These are phyloP conservation scores for Meiosimyza decipiens DNA, from an alignment of 2,888 invertebrate genomes.

Conservation along the genomic window DNA sequence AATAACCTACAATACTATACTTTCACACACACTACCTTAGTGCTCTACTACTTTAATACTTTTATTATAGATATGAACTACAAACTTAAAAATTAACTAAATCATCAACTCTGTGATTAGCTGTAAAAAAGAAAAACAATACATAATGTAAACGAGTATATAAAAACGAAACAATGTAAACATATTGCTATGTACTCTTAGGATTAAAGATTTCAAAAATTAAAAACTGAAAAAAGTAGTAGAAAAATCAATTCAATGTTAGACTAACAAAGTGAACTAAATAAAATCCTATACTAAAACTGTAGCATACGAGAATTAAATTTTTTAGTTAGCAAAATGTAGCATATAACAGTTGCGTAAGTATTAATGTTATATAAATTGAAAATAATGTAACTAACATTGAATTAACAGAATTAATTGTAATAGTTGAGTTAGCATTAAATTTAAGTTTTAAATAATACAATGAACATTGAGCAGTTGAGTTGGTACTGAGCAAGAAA, in stretches of 20 bases:
- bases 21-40: conserved; percentile 33
- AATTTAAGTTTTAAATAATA: no score
- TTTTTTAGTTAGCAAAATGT: no score
- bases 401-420: no score
- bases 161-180: conserved; percentile 13
- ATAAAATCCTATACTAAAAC: no score
- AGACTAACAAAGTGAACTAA: no score
- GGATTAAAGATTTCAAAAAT: conserved; percentile 1
- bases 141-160: conserved; percentile 30
- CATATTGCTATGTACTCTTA: conserved; percentile 18
- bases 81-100: conserved; percentile 39
- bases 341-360: no score
- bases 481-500: no score
- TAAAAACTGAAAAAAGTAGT: conserved; percentile 5
- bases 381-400: no score
- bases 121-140: conserved; percentile 49
- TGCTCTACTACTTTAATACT: conserved; percentile 12
- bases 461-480: no score
- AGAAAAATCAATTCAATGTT: neutral
- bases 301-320: no score
- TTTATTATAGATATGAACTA: conserved; percentile 6
- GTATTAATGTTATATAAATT: no score
- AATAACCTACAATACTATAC: conserved; percentile 18
- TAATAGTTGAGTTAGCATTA: no score
- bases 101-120: conserved; percentile 64